Base-by-base conservation (phyloP, 2,888 invertebrate species). In the Itoplectis maculator region DNA sequence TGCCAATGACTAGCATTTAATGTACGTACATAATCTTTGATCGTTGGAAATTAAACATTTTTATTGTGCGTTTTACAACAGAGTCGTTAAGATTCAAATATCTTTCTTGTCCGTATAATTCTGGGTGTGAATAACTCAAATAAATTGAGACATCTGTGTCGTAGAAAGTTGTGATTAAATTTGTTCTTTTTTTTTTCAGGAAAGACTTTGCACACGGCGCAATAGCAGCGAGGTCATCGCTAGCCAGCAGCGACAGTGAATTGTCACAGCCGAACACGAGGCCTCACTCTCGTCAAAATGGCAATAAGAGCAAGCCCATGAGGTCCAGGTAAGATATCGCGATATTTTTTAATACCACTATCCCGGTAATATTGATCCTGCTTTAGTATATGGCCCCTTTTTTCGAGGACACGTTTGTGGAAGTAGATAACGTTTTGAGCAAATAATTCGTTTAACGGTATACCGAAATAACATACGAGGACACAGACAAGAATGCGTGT, bases 181-280 rank as follows among this genome's bases (percentile, higher is more conserved):
- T 42, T 61, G 47, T 78, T 72, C n/a, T 70, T 47, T 59, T 80
- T 69, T 13, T 74, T 63, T 79, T 82, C 79, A 91, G 91, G 83
- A 91, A 91, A 92, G 95, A 96, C 93, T 96, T 96, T 94, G 96
- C 96, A 37, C 95, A 96, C 87, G 96, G 96, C n/a, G 93, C 94
- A 11, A 92, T 93, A 84, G 91, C 91, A 69, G 91, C 92, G 20
- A 92, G 91, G 86, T 90, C 91, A 0, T 94, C 94, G 0, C 94
- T 95, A 86, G 93, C 93, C 59, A 94, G 94, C 88, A 94, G 94
- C 68, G 93, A 94, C 89, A 94, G 94, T 56, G 94, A 94, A 88
- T 92, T 94, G 81, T 94, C 94, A 8, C 93, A 93, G 86, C 91
- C 92, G 69, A 92, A 91, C 87, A 92, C 92, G 42, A 90, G 92